Evolutionary conservation across 2,797 vertebrate genomes (phyloP).

Genomic region (Telmatherina bonti): DNA sequence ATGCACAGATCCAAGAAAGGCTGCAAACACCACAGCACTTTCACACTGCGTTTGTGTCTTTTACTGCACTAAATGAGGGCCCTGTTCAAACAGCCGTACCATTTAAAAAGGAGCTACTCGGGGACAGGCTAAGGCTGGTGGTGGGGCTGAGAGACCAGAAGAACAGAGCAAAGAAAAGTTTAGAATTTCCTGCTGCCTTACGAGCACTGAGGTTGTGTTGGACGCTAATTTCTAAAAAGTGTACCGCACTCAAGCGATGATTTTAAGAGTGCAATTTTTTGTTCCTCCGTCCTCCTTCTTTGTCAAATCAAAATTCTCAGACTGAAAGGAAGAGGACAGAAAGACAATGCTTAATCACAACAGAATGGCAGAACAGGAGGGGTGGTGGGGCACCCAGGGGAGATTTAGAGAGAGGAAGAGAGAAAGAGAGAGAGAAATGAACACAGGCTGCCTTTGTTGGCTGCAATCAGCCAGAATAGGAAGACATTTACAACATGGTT

Average conservation of each 20-base stretch:
- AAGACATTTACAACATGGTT: slow-evolving; percentile 63
- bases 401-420: no score
- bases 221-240: slow-evolving; percentile 17
- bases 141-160: slow-evolving; percentile 22
- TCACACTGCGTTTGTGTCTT: slow-evolving; percentile 21
- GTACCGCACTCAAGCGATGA: slow-evolving; percentile 14
- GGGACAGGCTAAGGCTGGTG: slow-evolving; percentile 61
- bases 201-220: slow-evolving; percentile 20
- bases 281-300: slow-evolving; percentile 8
- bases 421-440: slow-evolving; percentile 25
- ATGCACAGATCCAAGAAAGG: slow-evolving; percentile 6
- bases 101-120: slow-evolving; percentile 46
- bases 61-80: slow-evolving; percentile 41
- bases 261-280: slow-evolving; percentile 18
- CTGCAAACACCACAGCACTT: slow-evolving; percentile 28
- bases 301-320: slow-evolving; percentile 16
- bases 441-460: slow-evolving; percentile 69
- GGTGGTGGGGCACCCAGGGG: slow-evolving; percentile 33
- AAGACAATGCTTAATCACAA: slow-evolving; percentile 65
- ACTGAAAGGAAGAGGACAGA: slow-evolving; percentile 36
- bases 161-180: slow-evolving; percentile 33
- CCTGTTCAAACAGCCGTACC: slow-evolving; percentile 43
- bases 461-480: slow-evolving; percentile 55
- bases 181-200: slow-evolving; percentile 49
- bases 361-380: slow-evolving; percentile 41